Conservation (phyloP, 2,113 vertebrate species). For the Suricata suricatta region DNA sequence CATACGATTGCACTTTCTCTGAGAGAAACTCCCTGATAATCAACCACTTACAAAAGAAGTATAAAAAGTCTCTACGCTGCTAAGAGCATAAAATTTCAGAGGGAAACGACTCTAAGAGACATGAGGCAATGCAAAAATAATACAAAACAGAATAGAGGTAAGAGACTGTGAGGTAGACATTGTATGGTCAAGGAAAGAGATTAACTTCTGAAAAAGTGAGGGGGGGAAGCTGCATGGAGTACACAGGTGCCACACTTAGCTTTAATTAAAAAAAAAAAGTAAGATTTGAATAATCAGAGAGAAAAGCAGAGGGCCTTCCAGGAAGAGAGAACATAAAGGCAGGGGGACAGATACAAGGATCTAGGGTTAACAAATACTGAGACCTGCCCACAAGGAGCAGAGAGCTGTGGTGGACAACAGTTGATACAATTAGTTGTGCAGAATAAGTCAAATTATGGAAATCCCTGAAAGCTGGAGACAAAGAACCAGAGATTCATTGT, state of each 20-base stretch:
- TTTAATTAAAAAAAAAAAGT: neutral
- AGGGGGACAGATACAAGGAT: neutral
- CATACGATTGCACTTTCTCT: neutral
- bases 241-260: neutral
- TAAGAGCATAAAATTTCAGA: slow-evolving; percentile 30
- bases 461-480: neutral
- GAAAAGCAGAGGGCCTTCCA: neutral
- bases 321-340: neutral
- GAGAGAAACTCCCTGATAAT: slow-evolving; percentile 43
- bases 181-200: neutral
- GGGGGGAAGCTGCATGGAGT: neutral
- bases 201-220: neutral
- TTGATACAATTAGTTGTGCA: neutral
- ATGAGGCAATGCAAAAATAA: slow-evolving; percentile 38
- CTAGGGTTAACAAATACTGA: neutral
- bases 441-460: slow-evolving; percentile 12
- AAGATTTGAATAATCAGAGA: neutral
- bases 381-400: neutral
- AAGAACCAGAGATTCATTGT: slow-evolving; percentile 20
- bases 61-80: neutral
- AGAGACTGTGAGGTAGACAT: neutral
- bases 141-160: neutral
- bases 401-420: neutral
- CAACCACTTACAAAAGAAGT: slow-evolving; percentile 29
- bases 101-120: slow-evolving; percentile 41